These are phyloP conservation scores for Paracentrotus lividus DNA, from an alignment of 53 echinoderm and acorn worm genomes.

Conservation along the genomic window DNA sequence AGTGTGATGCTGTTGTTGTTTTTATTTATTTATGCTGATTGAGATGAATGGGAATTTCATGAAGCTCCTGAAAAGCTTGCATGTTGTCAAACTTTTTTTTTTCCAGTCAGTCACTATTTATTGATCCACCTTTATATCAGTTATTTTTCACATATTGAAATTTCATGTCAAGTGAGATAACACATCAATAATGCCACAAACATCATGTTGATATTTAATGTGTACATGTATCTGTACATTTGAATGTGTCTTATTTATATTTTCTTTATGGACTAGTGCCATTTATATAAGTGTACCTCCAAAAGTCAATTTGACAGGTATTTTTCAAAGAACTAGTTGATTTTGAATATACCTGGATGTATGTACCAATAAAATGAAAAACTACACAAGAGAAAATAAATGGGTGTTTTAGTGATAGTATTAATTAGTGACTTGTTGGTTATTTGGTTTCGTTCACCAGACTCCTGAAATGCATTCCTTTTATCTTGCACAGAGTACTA, in stretches of 20 bases:
- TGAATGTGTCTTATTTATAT: conserved; percentile 25
- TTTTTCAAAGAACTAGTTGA: not conserved
- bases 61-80: conserved; percentile 30
- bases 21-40: conserved; percentile 51
- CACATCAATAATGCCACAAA: conserved; percentile 8
- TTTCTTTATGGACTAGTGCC: conserved; percentile 9
- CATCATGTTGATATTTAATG: conserved; percentile 15
- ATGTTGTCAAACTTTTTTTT: conserved; percentile 50
- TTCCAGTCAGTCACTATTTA: conserved; percentile 51
- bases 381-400: not conserved
- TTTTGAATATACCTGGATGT: not conserved
- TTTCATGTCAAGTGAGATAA: conserved; percentile 40
- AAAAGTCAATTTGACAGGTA: not conserved
- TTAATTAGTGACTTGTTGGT: conserved; percentile 15
- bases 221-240: conserved; percentile 43
- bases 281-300: not conserved
- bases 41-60: conserved; percentile 48
- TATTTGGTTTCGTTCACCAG: not conserved
- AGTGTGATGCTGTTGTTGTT: conserved; percentile 22
- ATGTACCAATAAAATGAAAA: not conserved
- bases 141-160: conserved; percentile 22
- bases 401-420: conserved; percentile 31
- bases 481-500: conserved; percentile 23
- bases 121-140: conserved; percentile 46
- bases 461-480: not conserved